Evolutionary conservation across 2,888 invertebrate species (phyloP).

Genomic region (Coecobrya sp.): DNA sequence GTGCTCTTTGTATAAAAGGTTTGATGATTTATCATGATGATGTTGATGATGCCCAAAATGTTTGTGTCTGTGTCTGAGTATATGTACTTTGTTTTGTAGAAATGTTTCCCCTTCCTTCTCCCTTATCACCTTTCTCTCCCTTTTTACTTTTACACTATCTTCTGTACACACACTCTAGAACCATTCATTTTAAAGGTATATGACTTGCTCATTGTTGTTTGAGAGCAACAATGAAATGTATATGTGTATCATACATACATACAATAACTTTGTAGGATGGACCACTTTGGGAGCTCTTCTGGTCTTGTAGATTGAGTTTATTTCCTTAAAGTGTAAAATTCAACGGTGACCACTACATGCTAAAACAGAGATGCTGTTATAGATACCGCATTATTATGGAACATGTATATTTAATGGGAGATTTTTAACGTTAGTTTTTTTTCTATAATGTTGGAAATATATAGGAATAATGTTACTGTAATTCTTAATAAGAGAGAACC

Average conservation of each 20-base stretch:
- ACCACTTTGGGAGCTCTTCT: background rate
- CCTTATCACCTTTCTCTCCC: constrained; percentile 46
- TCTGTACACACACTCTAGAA: background rate
- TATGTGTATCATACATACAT: background rate
- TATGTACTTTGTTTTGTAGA: background rate
- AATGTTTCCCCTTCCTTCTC: constrained; percentile 53
- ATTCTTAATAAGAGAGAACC: no score
- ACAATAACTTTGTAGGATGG: background rate
- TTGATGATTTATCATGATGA: background rate
- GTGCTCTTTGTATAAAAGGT: background rate
- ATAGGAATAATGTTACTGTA: no score
- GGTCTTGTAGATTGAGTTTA: background rate
- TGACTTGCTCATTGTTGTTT: constrained; percentile 14
- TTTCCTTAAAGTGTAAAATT: background rate
- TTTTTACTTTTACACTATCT: constrained; percentile 21
- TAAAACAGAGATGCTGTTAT: no score
- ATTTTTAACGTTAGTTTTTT: no score
- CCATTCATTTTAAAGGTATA: constrained; percentile 44
- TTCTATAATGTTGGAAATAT: no score
- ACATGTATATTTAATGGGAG: no score
- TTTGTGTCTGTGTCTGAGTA: constrained; percentile 23
- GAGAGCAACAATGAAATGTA: background rate
- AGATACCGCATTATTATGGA: no score
- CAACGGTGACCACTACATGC: background rate
- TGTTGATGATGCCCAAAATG: background rate